phyloP scores from a whole-genome alignment of 2,797 vertebrate genomes.

The Myotis planiceps region DNA sequence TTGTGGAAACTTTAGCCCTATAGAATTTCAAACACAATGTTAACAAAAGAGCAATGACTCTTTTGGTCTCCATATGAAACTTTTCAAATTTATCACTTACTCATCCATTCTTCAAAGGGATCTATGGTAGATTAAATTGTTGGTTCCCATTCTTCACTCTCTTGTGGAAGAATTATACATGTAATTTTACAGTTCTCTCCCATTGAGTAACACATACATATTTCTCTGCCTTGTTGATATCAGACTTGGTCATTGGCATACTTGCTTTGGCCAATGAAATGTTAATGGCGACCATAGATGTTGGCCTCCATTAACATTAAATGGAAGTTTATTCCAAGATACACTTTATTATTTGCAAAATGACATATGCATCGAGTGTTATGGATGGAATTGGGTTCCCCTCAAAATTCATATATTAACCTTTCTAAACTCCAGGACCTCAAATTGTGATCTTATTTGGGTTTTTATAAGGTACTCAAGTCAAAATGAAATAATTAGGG shows the following conservation, averaged over 20 bases:
- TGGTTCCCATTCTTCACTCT: slow-evolving; percentile 2
- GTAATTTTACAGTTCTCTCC: not conserved
- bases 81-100: not conserved
- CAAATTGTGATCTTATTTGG: not conserved
- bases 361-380: not conserved
- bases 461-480: not conserved
- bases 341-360: not conserved
- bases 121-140: not conserved
- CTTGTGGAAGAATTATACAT: not conserved
- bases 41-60: slow-evolving; percentile 21
- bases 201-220: not conserved
- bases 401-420: not conserved
- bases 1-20: not conserved
- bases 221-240: not conserved
- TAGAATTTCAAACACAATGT: not conserved
- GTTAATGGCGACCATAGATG: not conserved
- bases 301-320: too few species aligned
- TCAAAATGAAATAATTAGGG: not conserved
- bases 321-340: not conserved
- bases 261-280: not conserved
- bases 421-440: not conserved
- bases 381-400: not conserved
- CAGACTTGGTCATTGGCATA: not conserved
- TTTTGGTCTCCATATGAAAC: not conserved
- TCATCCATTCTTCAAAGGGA: not conserved